These are phyloP conservation scores for Drosophila kepulauana DNA, from an alignment of 1,140 invertebrate genomes.

Conservation along the genomic window DNA sequence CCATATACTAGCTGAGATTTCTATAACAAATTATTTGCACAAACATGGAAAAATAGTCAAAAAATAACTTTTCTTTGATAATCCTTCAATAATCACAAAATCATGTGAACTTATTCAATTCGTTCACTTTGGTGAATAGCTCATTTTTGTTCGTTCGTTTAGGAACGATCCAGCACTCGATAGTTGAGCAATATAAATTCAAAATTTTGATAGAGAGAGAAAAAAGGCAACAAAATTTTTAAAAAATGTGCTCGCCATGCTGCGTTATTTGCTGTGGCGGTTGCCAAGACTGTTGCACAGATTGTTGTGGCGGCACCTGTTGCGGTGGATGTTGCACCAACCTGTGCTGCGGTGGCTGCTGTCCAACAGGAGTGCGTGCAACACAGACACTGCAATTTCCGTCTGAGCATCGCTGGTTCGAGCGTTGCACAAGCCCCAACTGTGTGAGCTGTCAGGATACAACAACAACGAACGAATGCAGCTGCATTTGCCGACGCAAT, in stretches of 20 bases:
- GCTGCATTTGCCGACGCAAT: conserved; percentile 39
- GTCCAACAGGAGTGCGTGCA: neutral
- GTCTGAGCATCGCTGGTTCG: conserved; percentile 23
- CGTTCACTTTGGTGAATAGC: too few relatives aligned
- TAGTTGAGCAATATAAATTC: conserved; percentile 5
- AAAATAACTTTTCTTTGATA: too few relatives aligned
- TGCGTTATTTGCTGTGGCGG: neutral
- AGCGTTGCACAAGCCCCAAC: conserved; percentile 9
- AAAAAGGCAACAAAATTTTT: conserved; percentile 30
- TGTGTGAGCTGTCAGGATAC: neutral
- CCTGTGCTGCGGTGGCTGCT: neutral
- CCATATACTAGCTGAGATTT: too few relatives aligned
- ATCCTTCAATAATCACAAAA: too few relatives aligned
- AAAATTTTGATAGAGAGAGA: neutral
- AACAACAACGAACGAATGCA: conserved; percentile 12
- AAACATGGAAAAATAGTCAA: too few relatives aligned
- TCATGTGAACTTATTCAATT: too few relatives aligned
- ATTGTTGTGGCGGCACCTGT: neutral
- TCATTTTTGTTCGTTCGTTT: too few relatives aligned
- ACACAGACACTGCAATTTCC: too few relatives aligned
- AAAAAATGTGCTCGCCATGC: conserved; percentile 24
- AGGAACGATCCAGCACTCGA: too few relatives aligned
- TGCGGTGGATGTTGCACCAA: neutral
- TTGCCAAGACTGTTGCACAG: conserved; percentile 6
- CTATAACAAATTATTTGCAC: too few relatives aligned